Evolutionary conservation across 2,113 vertebrate species (phyloP).

Genomic region (Entomyzon cyanotis): DNA sequence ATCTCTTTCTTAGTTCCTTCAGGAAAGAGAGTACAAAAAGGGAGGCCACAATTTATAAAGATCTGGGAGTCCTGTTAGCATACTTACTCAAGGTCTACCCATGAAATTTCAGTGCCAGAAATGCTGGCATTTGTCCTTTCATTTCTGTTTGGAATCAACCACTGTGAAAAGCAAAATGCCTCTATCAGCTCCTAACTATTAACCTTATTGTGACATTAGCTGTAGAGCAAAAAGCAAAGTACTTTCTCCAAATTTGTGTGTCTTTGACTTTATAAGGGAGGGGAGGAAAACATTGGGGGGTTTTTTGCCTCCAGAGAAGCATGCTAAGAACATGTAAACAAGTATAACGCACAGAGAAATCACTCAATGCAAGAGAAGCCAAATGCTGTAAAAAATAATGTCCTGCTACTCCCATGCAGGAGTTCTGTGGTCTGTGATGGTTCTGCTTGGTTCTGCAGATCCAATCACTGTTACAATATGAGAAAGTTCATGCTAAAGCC

Average conservation of each 20-base stretch:
- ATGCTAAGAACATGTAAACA: neutral
- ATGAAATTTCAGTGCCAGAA: neutral
- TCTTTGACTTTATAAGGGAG: neutral
- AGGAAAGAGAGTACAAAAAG: neutral
- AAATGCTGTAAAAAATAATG: neutral
- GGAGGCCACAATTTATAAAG: neutral
- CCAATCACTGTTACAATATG: neutral
- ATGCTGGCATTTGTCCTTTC: neutral
- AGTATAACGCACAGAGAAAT: neutral
- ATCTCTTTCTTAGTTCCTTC: neutral
- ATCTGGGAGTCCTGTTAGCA: neutral
- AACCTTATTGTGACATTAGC: neutral
- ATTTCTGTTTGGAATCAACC: neutral
- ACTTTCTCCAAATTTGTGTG: neutral
- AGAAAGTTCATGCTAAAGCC: neutral
- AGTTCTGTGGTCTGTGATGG: fast-evolving
- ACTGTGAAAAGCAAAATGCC: neutral
- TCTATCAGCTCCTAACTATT: neutral
- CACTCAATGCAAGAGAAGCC: neutral
- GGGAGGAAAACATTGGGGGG: fast-evolving
- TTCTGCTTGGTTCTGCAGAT: neutral
- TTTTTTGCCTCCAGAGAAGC: neutral
- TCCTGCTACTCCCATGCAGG: fast-evolving
- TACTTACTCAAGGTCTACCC: neutral
- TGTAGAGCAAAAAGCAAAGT: neutral